These are phyloP conservation scores for Malthinus flaveolus DNA, from an alignment of 2,888 invertebrate genomes.

Conservation along the genomic window DNA sequence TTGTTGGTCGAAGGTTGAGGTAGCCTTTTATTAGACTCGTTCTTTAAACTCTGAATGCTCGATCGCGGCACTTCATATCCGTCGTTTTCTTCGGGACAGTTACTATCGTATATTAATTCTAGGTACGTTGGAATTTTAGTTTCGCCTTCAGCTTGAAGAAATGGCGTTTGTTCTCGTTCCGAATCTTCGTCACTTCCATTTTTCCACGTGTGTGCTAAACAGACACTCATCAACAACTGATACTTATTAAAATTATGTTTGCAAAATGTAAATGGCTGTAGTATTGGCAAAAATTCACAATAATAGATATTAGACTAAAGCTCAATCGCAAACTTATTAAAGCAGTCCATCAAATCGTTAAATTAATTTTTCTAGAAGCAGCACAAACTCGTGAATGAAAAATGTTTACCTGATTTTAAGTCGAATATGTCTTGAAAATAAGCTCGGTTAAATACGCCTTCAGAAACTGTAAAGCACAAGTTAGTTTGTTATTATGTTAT, in stretches of 20 bases:
- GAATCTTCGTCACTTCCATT: conserved; percentile 20
- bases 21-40: conserved; percentile 12
- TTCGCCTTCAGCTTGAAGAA: conserved; percentile 13
- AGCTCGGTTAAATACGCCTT: conserved; percentile 76
- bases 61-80: conserved; percentile 40
- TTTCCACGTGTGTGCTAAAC: conserved; percentile 21
- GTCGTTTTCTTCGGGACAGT: conserved; percentile 35
- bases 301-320: too few species aligned
- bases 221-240: not conserved
- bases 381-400: not conserved
- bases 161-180: conserved; percentile 22
- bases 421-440: conserved; percentile 78
- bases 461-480: conserved; percentile 56
- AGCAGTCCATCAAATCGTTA: too few species aligned
- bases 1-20: not conserved
- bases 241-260: too few species aligned
- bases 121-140: conserved; percentile 38
- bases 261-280: too few species aligned
- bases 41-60: conserved; percentile 24
- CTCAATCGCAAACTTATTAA: too few species aligned
- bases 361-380: too few species aligned
- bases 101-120: conserved; percentile 38
- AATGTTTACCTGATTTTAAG: conserved; percentile 59
- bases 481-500: conserved; percentile 10
- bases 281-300: too few species aligned